phyloP scores from a whole-genome alignment of 2,113 vertebrate species.

The Menura novaehollandiae region DNA sequence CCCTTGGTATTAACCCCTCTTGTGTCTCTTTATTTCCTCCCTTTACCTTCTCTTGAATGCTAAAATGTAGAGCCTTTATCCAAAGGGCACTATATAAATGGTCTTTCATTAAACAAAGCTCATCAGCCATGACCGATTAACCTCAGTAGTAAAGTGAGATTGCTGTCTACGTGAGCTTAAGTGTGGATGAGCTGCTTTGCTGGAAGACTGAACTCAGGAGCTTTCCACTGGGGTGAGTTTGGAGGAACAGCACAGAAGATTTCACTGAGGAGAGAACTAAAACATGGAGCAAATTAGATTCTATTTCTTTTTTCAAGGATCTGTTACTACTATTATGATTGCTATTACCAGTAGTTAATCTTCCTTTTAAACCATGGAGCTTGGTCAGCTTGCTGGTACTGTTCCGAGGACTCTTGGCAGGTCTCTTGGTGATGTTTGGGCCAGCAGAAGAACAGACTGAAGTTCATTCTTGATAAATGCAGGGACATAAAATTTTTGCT shows the following conservation, averaged over 20 bases:
- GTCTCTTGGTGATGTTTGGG: not conserved
- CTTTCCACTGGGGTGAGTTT: not conserved
- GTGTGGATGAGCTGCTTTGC: conserved; percentile 11
- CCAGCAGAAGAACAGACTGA: not conserved
- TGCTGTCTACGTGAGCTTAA: not conserved
- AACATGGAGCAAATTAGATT: not conserved
- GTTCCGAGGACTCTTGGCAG: not conserved
- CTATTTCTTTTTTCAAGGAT: not conserved
- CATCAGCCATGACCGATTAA: conserved; percentile 56
- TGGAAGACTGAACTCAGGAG: not conserved
- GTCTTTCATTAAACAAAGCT: conserved; percentile 52
- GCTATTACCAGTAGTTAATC: not conserved
- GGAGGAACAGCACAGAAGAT: not conserved
- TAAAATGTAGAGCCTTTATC: not conserved
- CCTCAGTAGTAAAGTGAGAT: conserved; percentile 43
- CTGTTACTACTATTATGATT: not conserved
- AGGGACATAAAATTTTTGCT: not conserved
- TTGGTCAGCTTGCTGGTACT: not conserved
- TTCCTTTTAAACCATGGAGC: not conserved
- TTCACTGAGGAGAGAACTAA: not conserved
- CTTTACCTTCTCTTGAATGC: not conserved
- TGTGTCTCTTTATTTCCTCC: not conserved
- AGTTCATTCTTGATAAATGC: not conserved
- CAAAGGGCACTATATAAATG: conserved; percentile 15
- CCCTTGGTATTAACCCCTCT: not conserved